Percentiles rank a stretch among this genome's conserved stretches.
Conservation (phyloP, 2,888 invertebrate species). For the Barypeithes pellucidus region DNA sequence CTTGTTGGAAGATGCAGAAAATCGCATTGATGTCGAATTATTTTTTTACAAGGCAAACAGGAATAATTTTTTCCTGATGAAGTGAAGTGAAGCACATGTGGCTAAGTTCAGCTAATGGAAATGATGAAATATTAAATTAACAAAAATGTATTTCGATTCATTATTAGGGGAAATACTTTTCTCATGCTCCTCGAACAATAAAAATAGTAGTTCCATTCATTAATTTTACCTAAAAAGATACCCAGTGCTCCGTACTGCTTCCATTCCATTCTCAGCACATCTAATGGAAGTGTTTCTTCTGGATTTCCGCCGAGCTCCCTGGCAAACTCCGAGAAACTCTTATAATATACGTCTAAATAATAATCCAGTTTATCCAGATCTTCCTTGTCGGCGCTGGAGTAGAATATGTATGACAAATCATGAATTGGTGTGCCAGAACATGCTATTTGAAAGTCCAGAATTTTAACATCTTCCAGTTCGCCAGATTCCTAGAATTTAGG, state of each 20-base stretch:
- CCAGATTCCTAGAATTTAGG: constrained; percentile 42
- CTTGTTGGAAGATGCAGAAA: no score
- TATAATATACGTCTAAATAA: constrained; percentile 59
- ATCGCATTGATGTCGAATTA: no score
- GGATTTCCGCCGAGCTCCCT: constrained; percentile 58
- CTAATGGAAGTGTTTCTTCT: constrained; percentile 14
- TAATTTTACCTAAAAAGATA: constrained; percentile 1
- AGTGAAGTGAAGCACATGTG: no score
- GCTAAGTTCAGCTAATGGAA: no score
- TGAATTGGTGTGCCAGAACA: constrained; percentile 52
- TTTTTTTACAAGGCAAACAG: no score
- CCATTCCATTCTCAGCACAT: constrained; percentile 25
- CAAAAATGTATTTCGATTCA: no score
- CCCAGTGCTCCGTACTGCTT: constrained; percentile 17
- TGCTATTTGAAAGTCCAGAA: constrained; percentile 53
- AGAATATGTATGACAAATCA: constrained; percentile 62
- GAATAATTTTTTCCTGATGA: no score
- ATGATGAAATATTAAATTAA: no score
- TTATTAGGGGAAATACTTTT: no score
- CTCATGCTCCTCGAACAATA: no score
- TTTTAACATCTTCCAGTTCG: constrained; percentile 49
- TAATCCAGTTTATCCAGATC: constrained; percentile 58
- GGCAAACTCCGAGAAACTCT: constrained; percentile 56
- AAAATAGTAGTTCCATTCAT: no score
- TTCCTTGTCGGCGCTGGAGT: constrained; percentile 58